Evolutionary conservation across 2,888 invertebrate genomes (phyloP).

Genomic region (Diloba caeruleocephala): DNA sequence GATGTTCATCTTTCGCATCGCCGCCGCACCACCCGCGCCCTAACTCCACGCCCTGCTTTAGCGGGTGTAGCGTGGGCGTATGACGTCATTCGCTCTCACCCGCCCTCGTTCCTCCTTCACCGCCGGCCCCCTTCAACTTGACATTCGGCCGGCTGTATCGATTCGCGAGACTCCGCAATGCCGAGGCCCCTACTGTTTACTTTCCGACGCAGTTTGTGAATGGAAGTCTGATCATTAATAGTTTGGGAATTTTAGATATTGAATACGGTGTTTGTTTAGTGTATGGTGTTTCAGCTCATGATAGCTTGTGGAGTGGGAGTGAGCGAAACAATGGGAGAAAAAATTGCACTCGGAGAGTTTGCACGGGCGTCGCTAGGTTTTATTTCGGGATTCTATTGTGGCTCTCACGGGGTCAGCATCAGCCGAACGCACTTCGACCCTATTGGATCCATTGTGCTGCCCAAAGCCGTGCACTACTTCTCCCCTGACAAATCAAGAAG

Average conservation of each 20-base stretch:
- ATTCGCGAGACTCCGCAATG: constrained; percentile 63
- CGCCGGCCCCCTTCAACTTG: constrained; percentile 71
- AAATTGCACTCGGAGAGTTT: no score
- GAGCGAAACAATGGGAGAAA: no score
- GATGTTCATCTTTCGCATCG: constrained; percentile 14
- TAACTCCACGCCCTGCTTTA: constrained; percentile 51
- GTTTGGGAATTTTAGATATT: constrained; percentile 6
- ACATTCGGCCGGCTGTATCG: constrained; percentile 75
- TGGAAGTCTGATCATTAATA: constrained; percentile 42
- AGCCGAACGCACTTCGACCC: no score
- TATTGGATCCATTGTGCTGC: no score
- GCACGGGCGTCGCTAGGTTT: no score
- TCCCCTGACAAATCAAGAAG: no score
- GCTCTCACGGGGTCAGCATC: no score
- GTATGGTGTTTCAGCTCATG: no score
- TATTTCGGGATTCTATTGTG: no score
- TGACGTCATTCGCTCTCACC: constrained; percentile 65
- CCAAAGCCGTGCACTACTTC: no score
- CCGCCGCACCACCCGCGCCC: constrained; percentile 11
- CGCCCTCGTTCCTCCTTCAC: constrained; percentile 1
- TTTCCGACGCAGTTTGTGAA: constrained; percentile 57
- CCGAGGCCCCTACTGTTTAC: constrained; percentile 69
- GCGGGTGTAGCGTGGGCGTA: constrained; percentile 62
- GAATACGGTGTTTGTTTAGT: no score
- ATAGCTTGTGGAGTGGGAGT: no score